Evolutionary conservation across 2,113 vertebrate species (phyloP), one percentile per base, ranked within the genome.

Genomic region (Helogale parvula): DNA sequence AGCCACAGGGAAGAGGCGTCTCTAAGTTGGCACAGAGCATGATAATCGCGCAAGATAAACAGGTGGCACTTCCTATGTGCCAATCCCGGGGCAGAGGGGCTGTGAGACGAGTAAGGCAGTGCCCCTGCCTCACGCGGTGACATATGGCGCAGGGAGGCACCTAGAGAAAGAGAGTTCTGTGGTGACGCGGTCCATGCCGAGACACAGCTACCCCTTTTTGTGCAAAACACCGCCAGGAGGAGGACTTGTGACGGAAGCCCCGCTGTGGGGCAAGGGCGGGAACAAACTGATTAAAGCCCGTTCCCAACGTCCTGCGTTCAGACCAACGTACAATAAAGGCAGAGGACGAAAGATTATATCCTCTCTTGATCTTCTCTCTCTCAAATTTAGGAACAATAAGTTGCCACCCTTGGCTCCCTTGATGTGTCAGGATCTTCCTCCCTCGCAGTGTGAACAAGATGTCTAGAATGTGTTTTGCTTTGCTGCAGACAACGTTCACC

Each of bases 161-260:
- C 23, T 41, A 35, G 25, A 17, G 45, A 74, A 33, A 52, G 19
- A 76, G 27, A 19, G 27, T 0, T n/a, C 17, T 1, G 0, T 0
- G 29, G 27, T 38, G 57, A 35, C 27, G 15, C 3, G 7, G 5
- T 13, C 12, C 45, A 79, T 14, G 50, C 68, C 1, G 1, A 38
- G 23, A 54, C 8, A 17, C 25, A 38, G 68, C 4, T 0, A 1
- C 2, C 1, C 8, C 27, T n/a, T 76, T 66, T 33, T 50, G 57
- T 45, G 16, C 0, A 29, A 27, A 69, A 88, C n/a, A 13, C 8
- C 54, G 14, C 17, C 45, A 82, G 74, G 41, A 60, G 38, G 50
- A 57, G 69, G 86, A 54, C 3, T 60, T n/a, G 3, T 1, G 27
- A 38, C 3, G 17, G 57, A 85, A 90, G 69, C 60, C 57, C 57